These are phyloP conservation scores for Campylomormyrus numenius DNA, from an alignment of 2,113 vertebrate species.

Conservation along the genomic window DNA sequence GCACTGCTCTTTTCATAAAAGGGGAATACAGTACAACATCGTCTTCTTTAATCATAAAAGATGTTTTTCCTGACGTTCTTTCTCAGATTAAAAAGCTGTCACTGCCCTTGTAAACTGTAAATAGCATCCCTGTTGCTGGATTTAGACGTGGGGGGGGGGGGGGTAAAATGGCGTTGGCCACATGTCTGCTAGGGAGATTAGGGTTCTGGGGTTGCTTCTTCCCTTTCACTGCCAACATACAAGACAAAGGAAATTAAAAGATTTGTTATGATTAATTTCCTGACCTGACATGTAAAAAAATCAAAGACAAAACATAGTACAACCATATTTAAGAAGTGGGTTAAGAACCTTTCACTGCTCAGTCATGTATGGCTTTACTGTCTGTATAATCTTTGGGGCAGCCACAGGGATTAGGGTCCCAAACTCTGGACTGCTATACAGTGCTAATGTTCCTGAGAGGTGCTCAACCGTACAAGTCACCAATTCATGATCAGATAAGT, in stretches of 20 bases:
- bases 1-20: background rate
- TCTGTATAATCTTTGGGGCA: background rate
- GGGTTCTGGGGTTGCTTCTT: background rate
- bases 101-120: background rate
- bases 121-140: background rate
- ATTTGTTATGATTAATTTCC: background rate
- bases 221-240: background rate
- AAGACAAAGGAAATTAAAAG: background rate
- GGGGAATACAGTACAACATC: background rate
- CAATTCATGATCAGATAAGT: background rate
- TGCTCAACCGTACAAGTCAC: background rate
- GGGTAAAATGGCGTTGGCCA: background rate
- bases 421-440: background rate
- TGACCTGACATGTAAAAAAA: background rate
- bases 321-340: background rate
- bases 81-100: background rate
- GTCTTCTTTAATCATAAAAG: background rate
- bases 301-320: background rate
- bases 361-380: background rate
- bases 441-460: background rate
- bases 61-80: background rate
- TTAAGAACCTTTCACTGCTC: background rate
- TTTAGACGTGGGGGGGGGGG: background rate
- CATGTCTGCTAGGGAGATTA: background rate
- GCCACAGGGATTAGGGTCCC: background rate